Evolutionary conservation across 1,140 invertebrate species (phyloP), one percentile per base, ranked within the genome.

Genomic region (Hestina assimilis): DNA sequence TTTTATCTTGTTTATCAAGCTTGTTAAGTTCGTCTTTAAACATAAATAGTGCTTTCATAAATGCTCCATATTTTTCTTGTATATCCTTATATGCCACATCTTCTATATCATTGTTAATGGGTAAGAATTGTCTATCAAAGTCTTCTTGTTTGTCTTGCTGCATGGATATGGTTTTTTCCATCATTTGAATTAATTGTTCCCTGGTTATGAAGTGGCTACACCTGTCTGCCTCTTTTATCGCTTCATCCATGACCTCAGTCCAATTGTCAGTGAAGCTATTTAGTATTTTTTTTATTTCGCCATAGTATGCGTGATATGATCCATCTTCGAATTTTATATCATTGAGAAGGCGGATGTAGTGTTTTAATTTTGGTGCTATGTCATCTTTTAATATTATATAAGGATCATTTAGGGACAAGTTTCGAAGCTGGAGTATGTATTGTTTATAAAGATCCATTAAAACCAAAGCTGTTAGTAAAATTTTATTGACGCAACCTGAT

Each of bases 391-490:
- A 15, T 55, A 69, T 63, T 42, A 80, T 50, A 64, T 61, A 63
- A 1, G 59, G 43, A 4, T 58, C 59, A 9, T 33, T 14, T 20
- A 75, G 61, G 6, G 58, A 40, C 26, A 68, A 12, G 45, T 65
- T 58, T 63, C 65, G 53, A 20, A 77, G 19, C 20, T 64, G 56
- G 15, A 69, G 56, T 17, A 72, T 45, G 53, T 69, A 83, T 47
- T 74, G 50, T 42, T 78, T 79, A 51, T 61, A 75, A 50, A 59
- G 40, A 60, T 79, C 52, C 69, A 76, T 81, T 9, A 14, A n/a
- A n/a, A n/a, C n/a, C n/a, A n/a, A n/a, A n/a, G n/a, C n/a, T n/a
- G n/a, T n/a, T n/a, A n/a, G n/a, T n/a, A n/a, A n/a, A n/a, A n/a
- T n/a, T n/a, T n/a, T n/a, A n/a, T n/a, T n/a, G n/a, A n/a, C n/a